Conservation (phyloP, 2,113 vertebrate genomes). For the Capreolus pygargus region DNA sequence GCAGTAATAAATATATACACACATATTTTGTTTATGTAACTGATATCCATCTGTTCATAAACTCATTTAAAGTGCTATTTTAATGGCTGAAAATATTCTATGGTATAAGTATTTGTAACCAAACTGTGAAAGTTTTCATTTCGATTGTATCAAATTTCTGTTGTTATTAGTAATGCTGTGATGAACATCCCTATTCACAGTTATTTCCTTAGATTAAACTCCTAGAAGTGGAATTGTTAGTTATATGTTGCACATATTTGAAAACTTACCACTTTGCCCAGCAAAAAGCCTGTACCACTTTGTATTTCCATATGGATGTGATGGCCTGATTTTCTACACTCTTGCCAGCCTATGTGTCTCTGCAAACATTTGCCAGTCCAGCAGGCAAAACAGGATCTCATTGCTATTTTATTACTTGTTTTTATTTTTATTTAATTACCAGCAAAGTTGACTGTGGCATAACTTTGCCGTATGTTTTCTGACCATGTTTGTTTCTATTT, state of each 20-base stretch:
- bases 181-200: background rate
- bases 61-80: constrained; percentile 4
- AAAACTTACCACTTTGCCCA: background rate
- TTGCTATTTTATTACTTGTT: background rate
- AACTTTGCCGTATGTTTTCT: constrained; percentile 21
- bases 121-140: background rate
- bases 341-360: background rate
- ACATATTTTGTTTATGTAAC: background rate
- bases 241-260: background rate
- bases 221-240: background rate
- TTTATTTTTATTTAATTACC: constrained; percentile 3
- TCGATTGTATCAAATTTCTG: background rate
- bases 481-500: constrained; percentile 22
- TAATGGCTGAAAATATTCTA: background rate
- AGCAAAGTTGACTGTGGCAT: background rate
- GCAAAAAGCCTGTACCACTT: background rate
- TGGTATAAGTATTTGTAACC: background rate
- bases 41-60: background rate
- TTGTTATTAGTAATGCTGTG: background rate
- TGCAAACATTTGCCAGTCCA: background rate
- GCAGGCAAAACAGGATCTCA: background rate
- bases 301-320: background rate
- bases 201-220: constrained; percentile 1
- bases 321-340: background rate
- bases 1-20: background rate